Percentiles rank a stretch among this genome's conserved stretches.
Conservation (phyloP, 2,888 invertebrate species). For the Ophraella communa region DNA sequence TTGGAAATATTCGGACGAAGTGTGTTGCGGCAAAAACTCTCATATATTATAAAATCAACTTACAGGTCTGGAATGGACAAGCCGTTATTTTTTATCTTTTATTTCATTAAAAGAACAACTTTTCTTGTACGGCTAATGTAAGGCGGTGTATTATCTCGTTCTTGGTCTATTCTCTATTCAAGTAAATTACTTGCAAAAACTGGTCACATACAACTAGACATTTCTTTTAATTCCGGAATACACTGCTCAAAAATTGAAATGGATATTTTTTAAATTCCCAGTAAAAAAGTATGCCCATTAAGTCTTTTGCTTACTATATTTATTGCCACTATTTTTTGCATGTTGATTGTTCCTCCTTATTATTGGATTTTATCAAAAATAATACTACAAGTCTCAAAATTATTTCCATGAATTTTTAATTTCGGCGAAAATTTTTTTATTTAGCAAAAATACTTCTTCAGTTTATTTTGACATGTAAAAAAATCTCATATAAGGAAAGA, state of each 20-base stretch:
- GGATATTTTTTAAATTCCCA: background rate
- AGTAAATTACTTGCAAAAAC: background rate
- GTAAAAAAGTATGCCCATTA: background rate
- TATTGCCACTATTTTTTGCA: no score
- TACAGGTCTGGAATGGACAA: background rate
- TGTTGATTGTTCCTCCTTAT: no score
- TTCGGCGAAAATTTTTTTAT: no score
- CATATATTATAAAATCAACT: constrained; percentile 20
- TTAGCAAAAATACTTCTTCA: no score
- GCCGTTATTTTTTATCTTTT: background rate
- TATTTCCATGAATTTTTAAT: no score
- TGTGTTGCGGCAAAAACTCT: constrained; percentile 17
- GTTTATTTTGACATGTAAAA: no score
- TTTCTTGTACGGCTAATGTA: background rate
- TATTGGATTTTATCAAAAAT: no score
- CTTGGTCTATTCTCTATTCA: background rate
- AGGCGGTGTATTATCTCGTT: background rate
- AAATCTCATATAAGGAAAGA: no score
- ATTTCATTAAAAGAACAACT: background rate
- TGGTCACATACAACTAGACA: background rate
- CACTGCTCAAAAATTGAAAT: background rate
- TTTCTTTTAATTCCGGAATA: background rate
- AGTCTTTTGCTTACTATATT: no score
- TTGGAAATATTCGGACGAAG: constrained; percentile 16
- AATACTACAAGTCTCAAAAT: no score